These are phyloP conservation scores for Archips xylosteana DNA, from an alignment of 2,888 invertebrate species.

Conservation along the genomic window DNA sequence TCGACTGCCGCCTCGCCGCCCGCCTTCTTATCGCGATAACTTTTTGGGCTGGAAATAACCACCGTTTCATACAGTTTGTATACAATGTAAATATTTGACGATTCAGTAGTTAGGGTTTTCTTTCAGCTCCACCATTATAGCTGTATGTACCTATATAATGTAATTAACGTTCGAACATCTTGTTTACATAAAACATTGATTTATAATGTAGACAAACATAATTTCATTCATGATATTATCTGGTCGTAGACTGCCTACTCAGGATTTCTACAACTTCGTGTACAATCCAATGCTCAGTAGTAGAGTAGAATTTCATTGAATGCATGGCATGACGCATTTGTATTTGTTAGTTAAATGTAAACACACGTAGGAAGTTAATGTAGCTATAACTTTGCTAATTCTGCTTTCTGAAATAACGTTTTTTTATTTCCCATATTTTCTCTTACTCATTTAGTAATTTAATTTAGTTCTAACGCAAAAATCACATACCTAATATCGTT, in stretches of 20 bases:
- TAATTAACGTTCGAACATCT: not conserved
- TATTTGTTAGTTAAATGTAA: too few species aligned
- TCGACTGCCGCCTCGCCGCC: slow-evolving; percentile 51
- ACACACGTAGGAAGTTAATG: too few species aligned
- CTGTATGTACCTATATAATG: not conserved
- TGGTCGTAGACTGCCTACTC: not conserved
- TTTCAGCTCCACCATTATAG: slow-evolving; percentile 9
- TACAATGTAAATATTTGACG: slow-evolving; percentile 49
- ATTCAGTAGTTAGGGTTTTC: slow-evolving; percentile 5
- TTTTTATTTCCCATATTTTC: too few species aligned
- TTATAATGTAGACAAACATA: not conserved
- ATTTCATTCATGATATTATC: slow-evolving; percentile 3
- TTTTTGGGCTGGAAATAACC: slow-evolving; percentile 60
- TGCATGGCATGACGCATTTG: not conserved
- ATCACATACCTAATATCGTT: too few species aligned
- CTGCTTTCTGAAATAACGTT: too few species aligned
- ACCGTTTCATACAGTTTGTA: slow-evolving; percentile 43
- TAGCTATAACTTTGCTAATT: too few species aligned
- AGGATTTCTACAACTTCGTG: not conserved
- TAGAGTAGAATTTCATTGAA: not conserved
- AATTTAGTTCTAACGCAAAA: too few species aligned
- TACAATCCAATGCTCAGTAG: not conserved
- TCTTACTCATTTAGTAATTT: too few species aligned
- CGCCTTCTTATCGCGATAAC: slow-evolving; percentile 50
- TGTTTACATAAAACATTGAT: not conserved